Percentiles rank a stretch among this genome's conserved stretches.
Evolutionary conservation across 2,797 vertebrate species (phyloP).

Genomic region (Nothura maculosa): DNA sequence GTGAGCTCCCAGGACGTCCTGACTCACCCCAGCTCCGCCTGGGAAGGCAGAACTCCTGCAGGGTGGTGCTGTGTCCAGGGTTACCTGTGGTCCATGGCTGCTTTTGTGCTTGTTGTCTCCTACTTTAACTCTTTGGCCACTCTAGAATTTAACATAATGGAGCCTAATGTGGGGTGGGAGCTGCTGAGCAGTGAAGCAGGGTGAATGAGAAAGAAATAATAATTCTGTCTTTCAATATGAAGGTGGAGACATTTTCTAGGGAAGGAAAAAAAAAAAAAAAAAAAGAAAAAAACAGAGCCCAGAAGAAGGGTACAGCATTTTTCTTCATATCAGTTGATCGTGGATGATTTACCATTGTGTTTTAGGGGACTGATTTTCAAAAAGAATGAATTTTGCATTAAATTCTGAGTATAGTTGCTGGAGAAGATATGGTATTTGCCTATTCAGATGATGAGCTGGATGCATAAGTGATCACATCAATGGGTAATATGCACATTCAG

Average conservation of each 20-base stretch:
- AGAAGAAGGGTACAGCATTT: constrained; percentile 52
- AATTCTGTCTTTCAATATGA: constrained; percentile 61
- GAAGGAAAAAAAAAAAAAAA: background rate
- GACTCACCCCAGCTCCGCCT: background rate
- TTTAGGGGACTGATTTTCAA: constrained; percentile 68
- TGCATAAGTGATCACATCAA: constrained; percentile 73
- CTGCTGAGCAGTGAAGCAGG: constrained; percentile 28
- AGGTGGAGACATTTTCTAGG: constrained; percentile 69
- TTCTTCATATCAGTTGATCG: constrained; percentile 41
- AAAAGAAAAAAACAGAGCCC: constrained; percentile 59
- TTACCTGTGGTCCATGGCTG: constrained; percentile 13
- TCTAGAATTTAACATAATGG: constrained; percentile 57
- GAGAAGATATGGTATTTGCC: constrained; percentile 65
- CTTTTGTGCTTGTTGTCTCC: constrained; percentile 52
- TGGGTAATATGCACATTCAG: constrained; percentile 74
- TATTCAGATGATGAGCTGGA: constrained; percentile 74
- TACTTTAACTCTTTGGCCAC: constrained; percentile 39
- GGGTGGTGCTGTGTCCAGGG: background rate
- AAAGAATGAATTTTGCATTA: constrained; percentile 74
- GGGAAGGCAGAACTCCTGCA: background rate
- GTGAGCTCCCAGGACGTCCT: background rate
- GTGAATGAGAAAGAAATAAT: constrained; percentile 57
- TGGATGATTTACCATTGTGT: constrained; percentile 74
- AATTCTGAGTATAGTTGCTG: constrained; percentile 59
- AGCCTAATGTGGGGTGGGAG: constrained; percentile 48